These are phyloP conservation scores for Hydrophis major DNA, from an alignment of 2,797 vertebrate genomes.

Conservation along the genomic window DNA sequence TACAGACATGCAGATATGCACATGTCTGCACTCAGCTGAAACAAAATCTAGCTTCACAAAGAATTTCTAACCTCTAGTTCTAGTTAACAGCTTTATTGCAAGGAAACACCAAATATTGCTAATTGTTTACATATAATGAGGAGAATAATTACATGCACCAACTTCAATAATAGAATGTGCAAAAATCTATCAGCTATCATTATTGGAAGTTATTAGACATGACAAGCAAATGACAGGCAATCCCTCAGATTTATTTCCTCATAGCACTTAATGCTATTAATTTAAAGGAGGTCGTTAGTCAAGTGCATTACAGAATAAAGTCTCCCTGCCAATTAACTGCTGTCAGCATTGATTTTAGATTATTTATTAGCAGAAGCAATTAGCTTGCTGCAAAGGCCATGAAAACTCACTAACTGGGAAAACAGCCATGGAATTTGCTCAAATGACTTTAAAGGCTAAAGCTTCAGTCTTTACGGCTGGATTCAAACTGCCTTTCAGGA, in stretches of 20 bases:
- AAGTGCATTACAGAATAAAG: conserved; percentile 93
- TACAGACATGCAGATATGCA: background rate
- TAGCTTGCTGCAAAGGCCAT: conserved; percentile 78
- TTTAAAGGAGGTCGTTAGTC: conserved; percentile 95
- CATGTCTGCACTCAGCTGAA: conserved; percentile 33
- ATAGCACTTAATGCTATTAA: conserved; percentile 95
- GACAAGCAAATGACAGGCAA: conserved; percentile 99
- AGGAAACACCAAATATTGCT: conserved; percentile 86
- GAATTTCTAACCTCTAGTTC: conserved; percentile 66
- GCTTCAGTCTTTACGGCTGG: conserved; percentile 55
- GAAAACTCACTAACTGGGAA: conserved; percentile 77
- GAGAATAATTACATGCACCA: conserved; percentile 99
- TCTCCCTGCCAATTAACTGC: conserved; percentile 90
- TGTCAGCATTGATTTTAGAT: conserved; percentile 88
- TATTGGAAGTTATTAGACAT: conserved; percentile 99
- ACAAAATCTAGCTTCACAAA: conserved; percentile 59
- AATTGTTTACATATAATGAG: conserved; percentile 99
- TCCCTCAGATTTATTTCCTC: conserved; percentile 99
- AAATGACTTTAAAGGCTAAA: conserved; percentile 73
- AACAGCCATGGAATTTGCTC: conserved; percentile 72
- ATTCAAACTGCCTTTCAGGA: conserved; percentile 61
- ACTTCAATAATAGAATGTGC: conserved; percentile 99
- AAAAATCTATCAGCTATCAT: conserved; percentile 99
- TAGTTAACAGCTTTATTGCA: conserved; percentile 82
- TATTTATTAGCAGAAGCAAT: conserved; percentile 90